A percentile compares a stretch with the other conserved stretches of the same genome.
These are phyloP conservation scores for Isaurus tuberculatus DNA, from an alignment of 92 coral and sea anemone species.

Conservation along the genomic window DNA sequence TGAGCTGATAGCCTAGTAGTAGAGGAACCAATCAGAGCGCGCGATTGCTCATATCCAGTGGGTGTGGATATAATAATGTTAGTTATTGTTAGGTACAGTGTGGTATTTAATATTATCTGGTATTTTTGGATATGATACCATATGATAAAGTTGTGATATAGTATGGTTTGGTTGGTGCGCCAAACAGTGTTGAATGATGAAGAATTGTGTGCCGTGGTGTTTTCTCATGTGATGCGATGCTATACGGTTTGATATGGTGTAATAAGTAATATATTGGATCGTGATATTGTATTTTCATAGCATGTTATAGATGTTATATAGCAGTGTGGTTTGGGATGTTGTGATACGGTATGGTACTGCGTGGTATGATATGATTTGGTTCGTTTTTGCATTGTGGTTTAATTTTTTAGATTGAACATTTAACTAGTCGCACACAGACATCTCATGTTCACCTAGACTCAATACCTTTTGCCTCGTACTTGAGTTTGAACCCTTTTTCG, in stretches of 20 bases:
- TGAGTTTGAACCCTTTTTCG: slow-evolving; percentile 70
- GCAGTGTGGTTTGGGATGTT: too few species aligned
- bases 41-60: too few species aligned
- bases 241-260: not conserved
- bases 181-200: not conserved
- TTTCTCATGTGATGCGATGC: not conserved
- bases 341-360: not conserved
- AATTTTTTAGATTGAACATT: not conserved
- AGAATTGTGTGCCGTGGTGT: not conserved
- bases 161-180: not conserved
- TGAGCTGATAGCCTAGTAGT: too few species aligned
- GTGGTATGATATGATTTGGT: not conserved
- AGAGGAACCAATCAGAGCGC: too few species aligned
- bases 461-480: slow-evolving; percentile 66
- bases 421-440: not conserved
- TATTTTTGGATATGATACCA: too few species aligned
- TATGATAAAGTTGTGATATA: too few species aligned
- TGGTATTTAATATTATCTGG: not conserved
- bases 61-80: too few species aligned
- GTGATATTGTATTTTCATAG: not conserved
- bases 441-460: not conserved
- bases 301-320: too few species aligned
- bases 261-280: not conserved
- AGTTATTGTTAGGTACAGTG: too few species aligned
- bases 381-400: not conserved